phyloP scores from a whole-genome alignment of 2,797 vertebrate genomes.

The Sebastiscus tertius region DNA sequence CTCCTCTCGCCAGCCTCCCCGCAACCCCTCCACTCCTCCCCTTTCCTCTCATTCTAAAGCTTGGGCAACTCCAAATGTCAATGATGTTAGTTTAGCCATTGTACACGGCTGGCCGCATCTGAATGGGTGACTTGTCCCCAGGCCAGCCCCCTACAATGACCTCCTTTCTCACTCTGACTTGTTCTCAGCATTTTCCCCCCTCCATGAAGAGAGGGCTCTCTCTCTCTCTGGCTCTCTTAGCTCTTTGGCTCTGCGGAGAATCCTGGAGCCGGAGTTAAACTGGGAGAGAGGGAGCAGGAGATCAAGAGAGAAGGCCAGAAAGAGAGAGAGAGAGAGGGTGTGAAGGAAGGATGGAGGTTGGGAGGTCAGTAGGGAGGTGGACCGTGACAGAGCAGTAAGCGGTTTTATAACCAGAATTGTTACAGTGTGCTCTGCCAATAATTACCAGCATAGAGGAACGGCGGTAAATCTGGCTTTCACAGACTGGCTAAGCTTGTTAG shows the following conservation, averaged over 20 bases:
- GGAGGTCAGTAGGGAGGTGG: constrained; percentile 57
- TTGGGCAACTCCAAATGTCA: constrained; percentile 85
- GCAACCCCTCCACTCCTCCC: constrained; percentile 50
- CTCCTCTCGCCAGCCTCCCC: constrained; percentile 57
- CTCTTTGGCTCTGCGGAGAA: constrained; percentile 67
- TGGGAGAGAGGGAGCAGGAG: constrained; percentile 45
- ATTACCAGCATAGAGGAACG: constrained; percentile 66
- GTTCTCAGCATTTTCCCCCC: constrained; percentile 79
- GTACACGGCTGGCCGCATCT: constrained; percentile 91
- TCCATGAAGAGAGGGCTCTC: constrained; percentile 75
- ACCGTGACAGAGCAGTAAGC: constrained; percentile 73
- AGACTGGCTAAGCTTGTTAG: constrained; percentile 77
- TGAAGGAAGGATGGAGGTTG: constrained; percentile 46
- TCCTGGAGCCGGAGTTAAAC: constrained; percentile 56
- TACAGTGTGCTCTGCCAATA: constrained; percentile 73
- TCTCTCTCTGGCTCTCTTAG: constrained; percentile 57
- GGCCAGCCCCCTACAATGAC: constrained; percentile 87
- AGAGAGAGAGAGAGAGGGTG: constrained; percentile 22
- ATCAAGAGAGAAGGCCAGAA: constrained; percentile 27
- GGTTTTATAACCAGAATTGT: constrained; percentile 71
- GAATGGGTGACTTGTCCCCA: constrained; percentile 91
- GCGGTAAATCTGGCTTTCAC: constrained; percentile 76
- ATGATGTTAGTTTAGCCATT: constrained; percentile 97
- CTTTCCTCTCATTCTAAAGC: constrained; percentile 77
- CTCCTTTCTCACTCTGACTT: constrained; percentile 83